Base-by-base conservation (phyloP, 2,113 vertebrate species). In the Rhinoderma darwinii region DNA sequence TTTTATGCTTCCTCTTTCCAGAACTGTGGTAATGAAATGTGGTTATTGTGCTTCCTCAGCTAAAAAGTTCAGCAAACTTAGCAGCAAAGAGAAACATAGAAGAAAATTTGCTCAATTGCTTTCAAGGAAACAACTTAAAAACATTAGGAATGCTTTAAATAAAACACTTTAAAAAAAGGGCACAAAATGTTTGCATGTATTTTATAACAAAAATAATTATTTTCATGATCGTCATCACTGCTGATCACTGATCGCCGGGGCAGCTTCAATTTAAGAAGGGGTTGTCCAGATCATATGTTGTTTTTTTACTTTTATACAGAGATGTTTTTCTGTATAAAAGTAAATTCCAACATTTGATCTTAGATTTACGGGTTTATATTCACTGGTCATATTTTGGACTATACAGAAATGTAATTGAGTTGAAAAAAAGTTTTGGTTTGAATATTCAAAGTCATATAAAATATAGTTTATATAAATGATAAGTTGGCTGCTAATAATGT, bases 1-100 rank as follows among this genome's bases (percentile, higher is more conserved):
- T 78, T 50, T 54, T 22, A 78, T 18, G 54, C 47, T 51, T 78
- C 75, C 75, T 63, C 39, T 44, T 82, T 82, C 56, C 79, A 82
- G 56, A 56, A 43, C 35, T 44, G 79, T 44, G 37, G 79, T 43
- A 56, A 63, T 56, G 51, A 56, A 35, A 35, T 81, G 78, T 43
- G 79, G 56, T 82, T 39, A 25, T 66, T 17, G 56, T 30, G 79
- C 56, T 63, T 82, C 37, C 56, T 63, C 35, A 41, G 78, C 37
- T 81, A n/a, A 81, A 61, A 61, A 35, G 37, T 81, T 39, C 15
- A 27, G 25, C 79, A 43, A 82, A 61, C 37, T 39, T 27, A 63
- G 37, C 54, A 39, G 59, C 39, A 43, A 39, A 82, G 39, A 63
- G 25, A 44, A 63, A 15, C 56, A 44, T 30, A 27, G 10, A 32